Evolutionary conservation across 2,113 vertebrate genomes (phyloP).

Genomic region (Cariama cristata): DNA sequence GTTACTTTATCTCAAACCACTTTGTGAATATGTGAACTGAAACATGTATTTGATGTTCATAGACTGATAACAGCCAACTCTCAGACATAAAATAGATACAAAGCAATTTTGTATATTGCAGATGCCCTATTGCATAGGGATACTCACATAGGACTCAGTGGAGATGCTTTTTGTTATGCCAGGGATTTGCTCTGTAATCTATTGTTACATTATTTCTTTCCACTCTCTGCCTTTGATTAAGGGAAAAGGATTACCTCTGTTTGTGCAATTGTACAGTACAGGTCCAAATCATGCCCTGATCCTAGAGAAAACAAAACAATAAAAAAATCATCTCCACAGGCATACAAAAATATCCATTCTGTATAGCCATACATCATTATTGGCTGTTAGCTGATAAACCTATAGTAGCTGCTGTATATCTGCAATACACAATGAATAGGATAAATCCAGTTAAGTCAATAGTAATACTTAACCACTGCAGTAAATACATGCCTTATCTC

Average conservation of each 20-base stretch:
- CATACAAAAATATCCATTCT: neutral
- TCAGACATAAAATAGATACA: neutral
- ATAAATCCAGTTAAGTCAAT: neutral
- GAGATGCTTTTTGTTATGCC: neutral
- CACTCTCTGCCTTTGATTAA: neutral
- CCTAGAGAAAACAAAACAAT: neutral
- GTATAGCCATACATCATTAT: neutral
- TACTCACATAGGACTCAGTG: neutral
- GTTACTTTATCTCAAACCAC: neutral
- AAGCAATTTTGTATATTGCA: neutral
- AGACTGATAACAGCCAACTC: neutral
- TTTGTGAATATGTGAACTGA: neutral
- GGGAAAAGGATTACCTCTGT: neutral
- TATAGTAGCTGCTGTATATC: neutral
- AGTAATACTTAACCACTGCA: neutral
- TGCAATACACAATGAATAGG: neutral
- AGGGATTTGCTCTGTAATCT: neutral
- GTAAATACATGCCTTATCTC: conserved; percentile 14
- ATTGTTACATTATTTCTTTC: neutral
- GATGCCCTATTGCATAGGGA: neutral
- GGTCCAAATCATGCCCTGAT: neutral
- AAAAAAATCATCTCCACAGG: neutral
- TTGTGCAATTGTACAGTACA: neutral
- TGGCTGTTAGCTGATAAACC: neutral
- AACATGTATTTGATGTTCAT: neutral